Percentiles rank a stretch among this genome's conserved stretches.
phyloP scores from a whole-genome alignment of 2,888 invertebrate genomes.

The Eurytoma adleriae region DNA sequence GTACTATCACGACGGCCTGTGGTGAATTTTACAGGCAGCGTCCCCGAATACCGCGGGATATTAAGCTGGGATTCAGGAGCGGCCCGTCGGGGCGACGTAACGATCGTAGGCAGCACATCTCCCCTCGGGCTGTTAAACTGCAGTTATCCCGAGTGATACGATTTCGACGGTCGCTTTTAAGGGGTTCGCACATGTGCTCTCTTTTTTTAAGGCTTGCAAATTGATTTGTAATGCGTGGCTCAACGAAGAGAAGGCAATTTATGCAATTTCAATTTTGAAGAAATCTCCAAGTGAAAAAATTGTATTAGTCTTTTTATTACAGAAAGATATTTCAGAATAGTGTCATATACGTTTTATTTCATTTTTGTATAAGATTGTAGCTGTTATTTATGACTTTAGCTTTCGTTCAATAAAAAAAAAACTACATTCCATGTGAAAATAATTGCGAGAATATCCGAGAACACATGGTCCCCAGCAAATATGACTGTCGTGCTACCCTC shows the following conservation, averaged over 20 bases:
- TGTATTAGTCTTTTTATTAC: no score
- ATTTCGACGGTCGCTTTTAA: slow-evolving; percentile 28
- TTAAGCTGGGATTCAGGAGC: not conserved
- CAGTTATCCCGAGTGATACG: slow-evolving; percentile 54
- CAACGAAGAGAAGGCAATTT: no score
- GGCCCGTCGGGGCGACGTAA: slow-evolving; percentile 12
- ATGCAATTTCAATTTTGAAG: no score
- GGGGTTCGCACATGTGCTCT: not conserved
- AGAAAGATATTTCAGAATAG: no score
- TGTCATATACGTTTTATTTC: no score
- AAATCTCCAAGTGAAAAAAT: no score
- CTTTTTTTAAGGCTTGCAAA: slow-evolving; percentile 22
- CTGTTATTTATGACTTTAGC: no score
- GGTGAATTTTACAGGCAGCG: slow-evolving; percentile 45
- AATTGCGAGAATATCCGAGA: not conserved
- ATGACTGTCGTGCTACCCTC: not conserved
- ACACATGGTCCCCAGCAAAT: slow-evolving; percentile 22
- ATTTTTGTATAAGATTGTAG: no score
- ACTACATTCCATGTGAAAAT: no score
- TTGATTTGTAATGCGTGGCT: not conserved
- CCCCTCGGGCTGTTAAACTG: slow-evolving; percentile 44
- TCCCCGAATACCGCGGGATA: slow-evolving; percentile 3
- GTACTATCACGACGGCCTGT: slow-evolving; percentile 72
- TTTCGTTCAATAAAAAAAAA: no score
- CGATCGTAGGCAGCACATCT: slow-evolving; percentile 23